Evolutionary conservation across 2,113 vertebrate species (phyloP).

Genomic region (Cololabis saira): DNA sequence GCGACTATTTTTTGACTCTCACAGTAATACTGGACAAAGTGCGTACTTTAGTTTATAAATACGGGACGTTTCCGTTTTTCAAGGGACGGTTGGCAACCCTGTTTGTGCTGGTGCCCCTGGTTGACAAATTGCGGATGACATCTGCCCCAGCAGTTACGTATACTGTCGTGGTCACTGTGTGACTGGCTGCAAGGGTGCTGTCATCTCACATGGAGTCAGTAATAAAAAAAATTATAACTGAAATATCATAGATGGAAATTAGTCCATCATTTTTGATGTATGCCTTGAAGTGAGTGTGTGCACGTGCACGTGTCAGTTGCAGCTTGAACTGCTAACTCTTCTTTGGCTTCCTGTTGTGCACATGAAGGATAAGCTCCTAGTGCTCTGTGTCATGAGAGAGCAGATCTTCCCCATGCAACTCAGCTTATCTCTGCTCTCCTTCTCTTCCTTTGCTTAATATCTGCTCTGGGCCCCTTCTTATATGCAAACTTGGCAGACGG

Average conservation of each 20-base stretch:
- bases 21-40: too few species aligned
- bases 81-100: too few species aligned
- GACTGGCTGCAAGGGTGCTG: conserved; percentile 1
- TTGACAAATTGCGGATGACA: conserved; percentile 41
- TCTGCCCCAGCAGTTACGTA: conserved; percentile 33
- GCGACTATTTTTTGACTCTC: too few species aligned
- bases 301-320: conserved; percentile 1
- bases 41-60: too few species aligned
- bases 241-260: background rate
- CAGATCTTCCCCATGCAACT: conserved; percentile 66
- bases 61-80: too few species aligned
- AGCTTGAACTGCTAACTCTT: conserved; percentile 9
- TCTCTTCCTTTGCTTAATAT: conserved; percentile 57
- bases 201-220: background rate
- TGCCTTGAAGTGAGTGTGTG: conserved; percentile 3
- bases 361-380: conserved; percentile 67
- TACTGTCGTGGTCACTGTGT: conserved; percentile 3
- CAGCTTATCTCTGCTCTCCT: conserved; percentile 66
- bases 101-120: too few species aligned
- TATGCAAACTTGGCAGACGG: background rate
- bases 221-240: background rate
- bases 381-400: conserved; percentile 67
- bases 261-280: background rate
- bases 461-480: conserved; percentile 13
- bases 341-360: conserved; percentile 74